Evolutionary conservation across 2,113 vertebrate genomes (phyloP).

Genomic region (Rhea americana): DNA sequence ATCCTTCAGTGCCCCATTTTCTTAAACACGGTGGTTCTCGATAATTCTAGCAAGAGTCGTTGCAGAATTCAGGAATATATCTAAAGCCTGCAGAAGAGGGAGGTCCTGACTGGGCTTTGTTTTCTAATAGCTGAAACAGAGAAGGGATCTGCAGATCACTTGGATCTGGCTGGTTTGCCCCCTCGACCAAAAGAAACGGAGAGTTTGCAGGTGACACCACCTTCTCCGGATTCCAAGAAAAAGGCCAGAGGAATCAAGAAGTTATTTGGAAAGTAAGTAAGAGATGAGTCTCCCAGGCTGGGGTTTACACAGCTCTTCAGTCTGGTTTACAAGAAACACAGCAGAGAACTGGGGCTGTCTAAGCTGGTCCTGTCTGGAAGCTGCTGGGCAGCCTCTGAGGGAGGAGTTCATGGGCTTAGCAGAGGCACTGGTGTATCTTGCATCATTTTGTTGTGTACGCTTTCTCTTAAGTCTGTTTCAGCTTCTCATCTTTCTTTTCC

Average conservation of each 20-base stretch:
- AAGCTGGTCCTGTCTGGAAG: background rate
- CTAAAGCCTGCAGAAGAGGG: background rate
- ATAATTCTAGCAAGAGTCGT: background rate
- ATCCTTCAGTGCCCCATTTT: background rate
- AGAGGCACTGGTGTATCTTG: background rate
- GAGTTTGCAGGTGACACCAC: constrained; percentile 82
- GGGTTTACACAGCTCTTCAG: rapidly evolving
- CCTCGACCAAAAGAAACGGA: constrained; percentile 79
- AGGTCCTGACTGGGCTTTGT: constrained; percentile 9
- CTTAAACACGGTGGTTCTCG: background rate
- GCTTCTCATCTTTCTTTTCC: background rate
- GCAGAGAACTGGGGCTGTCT: background rate
- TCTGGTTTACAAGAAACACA: background rate
- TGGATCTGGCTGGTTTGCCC: constrained; percentile 88
- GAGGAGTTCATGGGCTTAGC: background rate
- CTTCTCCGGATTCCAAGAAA: constrained; percentile 89
- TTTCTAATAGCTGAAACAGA: constrained; percentile 88
- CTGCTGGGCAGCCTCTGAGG: background rate
- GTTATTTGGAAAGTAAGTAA: constrained; percentile 92
- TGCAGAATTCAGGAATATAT: background rate
- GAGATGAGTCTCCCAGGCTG: background rate
- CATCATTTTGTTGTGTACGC: background rate
- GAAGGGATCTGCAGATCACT: constrained; percentile 85
- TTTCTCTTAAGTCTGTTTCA: background rate
- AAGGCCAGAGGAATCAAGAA: constrained; percentile 94